Conservation (phyloP, 2,797 vertebrate species). For the Coccyzus lansbergi region DNA sequence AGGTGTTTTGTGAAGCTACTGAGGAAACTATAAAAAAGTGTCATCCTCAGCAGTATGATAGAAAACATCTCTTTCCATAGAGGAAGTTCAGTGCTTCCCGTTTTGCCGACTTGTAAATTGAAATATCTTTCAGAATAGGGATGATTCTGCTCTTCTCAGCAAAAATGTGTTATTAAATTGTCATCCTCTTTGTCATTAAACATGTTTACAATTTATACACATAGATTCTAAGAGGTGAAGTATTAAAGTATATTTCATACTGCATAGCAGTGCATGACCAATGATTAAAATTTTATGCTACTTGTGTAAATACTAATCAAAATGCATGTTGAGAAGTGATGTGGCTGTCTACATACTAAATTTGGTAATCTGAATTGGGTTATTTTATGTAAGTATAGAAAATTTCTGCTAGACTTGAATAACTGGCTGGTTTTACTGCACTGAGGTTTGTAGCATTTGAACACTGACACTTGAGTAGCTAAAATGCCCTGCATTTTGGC, state of each 20-base stretch:
- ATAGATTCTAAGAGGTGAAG: not conserved
- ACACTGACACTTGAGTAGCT: not conserved
- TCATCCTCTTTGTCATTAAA: not conserved
- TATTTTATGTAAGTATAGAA: not conserved
- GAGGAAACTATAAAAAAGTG: not conserved
- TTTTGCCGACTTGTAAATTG: not conserved
- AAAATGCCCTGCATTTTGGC: not conserved
- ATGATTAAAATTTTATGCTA: not conserved
- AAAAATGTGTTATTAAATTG: not conserved
- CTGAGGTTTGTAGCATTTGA: not conserved
- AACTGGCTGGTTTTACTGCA: not conserved
- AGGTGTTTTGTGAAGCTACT: not conserved
- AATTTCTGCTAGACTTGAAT: not conserved
- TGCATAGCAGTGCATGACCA: not conserved
- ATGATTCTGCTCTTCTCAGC: not conserved
- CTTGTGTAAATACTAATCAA: not conserved
- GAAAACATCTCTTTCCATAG: not conserved
- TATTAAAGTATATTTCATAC: not conserved
- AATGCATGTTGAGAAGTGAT: not conserved
- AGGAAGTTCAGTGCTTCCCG: not conserved
- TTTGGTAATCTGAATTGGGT: not conserved
- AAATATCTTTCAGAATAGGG: not conserved
- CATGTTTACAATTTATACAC: not conserved
- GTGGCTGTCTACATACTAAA: not conserved
- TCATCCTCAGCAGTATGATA: not conserved